Conservation (phyloP, 2,797 vertebrate genomes). For the Pteronotus mesoamericanus region DNA sequence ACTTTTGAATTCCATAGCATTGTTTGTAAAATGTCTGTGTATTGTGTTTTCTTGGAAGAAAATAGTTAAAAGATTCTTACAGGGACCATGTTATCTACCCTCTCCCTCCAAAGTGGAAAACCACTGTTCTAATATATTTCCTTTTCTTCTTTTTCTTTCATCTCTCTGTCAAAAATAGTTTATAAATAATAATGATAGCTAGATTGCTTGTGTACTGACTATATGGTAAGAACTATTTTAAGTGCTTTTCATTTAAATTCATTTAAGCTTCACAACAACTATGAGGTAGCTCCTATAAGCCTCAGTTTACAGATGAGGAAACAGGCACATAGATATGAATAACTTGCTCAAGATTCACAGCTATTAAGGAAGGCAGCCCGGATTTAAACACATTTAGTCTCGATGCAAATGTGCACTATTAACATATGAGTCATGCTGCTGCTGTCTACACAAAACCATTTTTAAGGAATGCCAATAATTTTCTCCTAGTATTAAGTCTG, state of each 20-base stretch:
- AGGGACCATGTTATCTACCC: not conserved
- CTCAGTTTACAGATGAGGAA: not conserved
- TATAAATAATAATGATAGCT: not conserved
- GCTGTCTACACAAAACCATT: not conserved
- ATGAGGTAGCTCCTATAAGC: not conserved
- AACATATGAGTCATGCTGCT: not conserved
- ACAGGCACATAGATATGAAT: not conserved
- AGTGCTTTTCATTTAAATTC: not conserved
- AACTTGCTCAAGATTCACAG: not conserved
- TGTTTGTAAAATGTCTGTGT: not conserved
- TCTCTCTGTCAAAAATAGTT: not conserved
- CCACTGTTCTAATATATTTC: not conserved
- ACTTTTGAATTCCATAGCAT: not conserved
- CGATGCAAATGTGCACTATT: not conserved
- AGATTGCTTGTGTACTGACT: not conserved
- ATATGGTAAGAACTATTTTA: not conserved
- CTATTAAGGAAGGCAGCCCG: not conserved
- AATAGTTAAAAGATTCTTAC: not conserved
- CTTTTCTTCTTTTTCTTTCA: not conserved
- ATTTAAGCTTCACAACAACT: not conserved
- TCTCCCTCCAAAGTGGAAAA: not conserved
- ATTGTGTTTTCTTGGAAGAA: not conserved
- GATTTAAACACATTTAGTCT: not conserved
- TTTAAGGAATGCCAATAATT: not conserved
- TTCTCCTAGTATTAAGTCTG: not conserved